A percentile compares a stretch with the other conserved stretches of the same genome.
Evolutionary conservation across 2,113 vertebrate genomes (phyloP).

Genomic region (Cromileptes altivelis): DNA sequence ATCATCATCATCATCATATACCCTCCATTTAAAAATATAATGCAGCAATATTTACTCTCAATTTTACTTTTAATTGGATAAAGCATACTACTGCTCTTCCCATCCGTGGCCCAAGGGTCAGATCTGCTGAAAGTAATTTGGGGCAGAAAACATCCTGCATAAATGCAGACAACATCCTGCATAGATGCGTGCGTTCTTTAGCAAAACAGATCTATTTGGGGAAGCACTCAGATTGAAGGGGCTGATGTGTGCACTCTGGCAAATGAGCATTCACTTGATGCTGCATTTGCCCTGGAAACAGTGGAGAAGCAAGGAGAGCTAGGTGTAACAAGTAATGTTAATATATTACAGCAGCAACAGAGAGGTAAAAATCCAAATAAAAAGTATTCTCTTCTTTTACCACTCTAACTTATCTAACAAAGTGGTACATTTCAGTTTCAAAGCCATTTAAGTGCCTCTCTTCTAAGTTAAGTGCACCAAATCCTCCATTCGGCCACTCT

Average conservation of each 20-base stretch:
- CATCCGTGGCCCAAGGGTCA: background rate
- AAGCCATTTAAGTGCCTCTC: slow-evolving; percentile 10
- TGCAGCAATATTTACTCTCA: background rate
- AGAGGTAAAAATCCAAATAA: slow-evolving; percentile 11
- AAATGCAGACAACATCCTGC: slow-evolving; percentile 11
- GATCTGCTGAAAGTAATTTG: background rate
- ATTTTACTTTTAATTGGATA: background rate
- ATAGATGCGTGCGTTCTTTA: background rate
- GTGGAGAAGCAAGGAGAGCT: background rate
- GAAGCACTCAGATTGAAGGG: slow-evolving; percentile 13
- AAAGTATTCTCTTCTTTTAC: background rate
- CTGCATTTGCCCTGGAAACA: slow-evolving; percentile 34
- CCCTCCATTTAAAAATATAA: background rate
- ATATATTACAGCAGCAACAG: background rate
- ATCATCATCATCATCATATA: background rate
- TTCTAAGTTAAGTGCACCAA: slow-evolving; percentile 9
- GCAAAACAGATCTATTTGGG: slow-evolving; percentile 35
- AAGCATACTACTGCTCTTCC: background rate
- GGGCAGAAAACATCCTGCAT: slow-evolving; percentile 10
- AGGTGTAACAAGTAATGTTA: background rate
- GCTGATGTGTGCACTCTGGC: slow-evolving; percentile 10
- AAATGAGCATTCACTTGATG: slow-evolving; percentile 11
- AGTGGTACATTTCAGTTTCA: background rate
- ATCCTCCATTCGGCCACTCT: background rate
- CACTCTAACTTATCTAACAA: background rate